Conservation (phyloP, 1,140 invertebrate species). For the Bombus affinis region DNA sequence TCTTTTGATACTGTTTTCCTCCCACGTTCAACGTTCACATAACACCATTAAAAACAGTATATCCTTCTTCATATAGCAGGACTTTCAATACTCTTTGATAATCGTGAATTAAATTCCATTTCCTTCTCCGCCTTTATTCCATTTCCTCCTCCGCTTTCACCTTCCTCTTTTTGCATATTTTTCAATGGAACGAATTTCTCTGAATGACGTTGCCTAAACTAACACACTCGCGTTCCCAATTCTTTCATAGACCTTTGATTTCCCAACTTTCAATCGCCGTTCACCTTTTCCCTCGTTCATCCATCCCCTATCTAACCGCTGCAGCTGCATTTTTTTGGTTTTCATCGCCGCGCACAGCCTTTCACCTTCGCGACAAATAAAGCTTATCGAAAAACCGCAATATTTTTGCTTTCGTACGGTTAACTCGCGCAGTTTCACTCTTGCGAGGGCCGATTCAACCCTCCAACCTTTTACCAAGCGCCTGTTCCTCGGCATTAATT, state of each 20-base stretch:
- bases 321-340: neutral
- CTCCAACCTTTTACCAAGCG: neutral
- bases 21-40: too few relatives aligned
- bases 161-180: too few relatives aligned
- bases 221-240: neutral
- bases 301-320: neutral
- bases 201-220: neutral
- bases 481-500: neutral
- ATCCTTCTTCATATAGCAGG: neutral
- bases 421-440: neutral
- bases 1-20: neutral
- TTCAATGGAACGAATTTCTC: neutral
- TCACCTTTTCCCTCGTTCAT: neutral
- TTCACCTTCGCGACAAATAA: neutral
- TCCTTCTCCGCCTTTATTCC: neutral
- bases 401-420: neutral
- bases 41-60: neutral
- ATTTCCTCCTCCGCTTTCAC: neutral
- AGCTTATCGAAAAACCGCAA: constrained; percentile 10
- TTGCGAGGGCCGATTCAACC: neutral
- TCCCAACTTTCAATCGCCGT: constrained; percentile 5
- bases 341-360: neutral
- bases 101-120: neutral
- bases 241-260: constrained; percentile 3
- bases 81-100: neutral